These are phyloP conservation scores for Strix aluco DNA, from an alignment of 2,113 vertebrate species.

Conservation along the genomic window DNA sequence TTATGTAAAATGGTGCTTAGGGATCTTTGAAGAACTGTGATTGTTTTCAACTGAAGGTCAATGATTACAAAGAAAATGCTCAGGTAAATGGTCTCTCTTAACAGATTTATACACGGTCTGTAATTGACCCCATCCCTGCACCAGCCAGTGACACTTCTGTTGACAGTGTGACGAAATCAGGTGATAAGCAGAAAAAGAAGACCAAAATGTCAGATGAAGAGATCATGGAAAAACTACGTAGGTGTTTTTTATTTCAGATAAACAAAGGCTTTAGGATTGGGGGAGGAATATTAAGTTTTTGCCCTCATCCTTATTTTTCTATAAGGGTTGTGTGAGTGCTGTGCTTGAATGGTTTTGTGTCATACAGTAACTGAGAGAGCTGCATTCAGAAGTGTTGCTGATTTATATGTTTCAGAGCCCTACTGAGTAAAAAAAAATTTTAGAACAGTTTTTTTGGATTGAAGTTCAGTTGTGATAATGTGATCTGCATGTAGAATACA, in stretches of 20 bases:
- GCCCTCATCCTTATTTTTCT: neutral
- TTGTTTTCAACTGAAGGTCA: neutral
- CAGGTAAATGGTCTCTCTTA: neutral
- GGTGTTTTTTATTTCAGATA: slow-evolving; percentile 46
- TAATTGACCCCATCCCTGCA: slow-evolving; percentile 92
- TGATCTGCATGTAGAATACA: neutral
- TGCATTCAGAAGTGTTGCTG: neutral
- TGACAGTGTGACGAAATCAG: slow-evolving; percentile 81
- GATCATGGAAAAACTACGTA: slow-evolving; percentile 98
- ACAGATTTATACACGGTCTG: slow-evolving; percentile 93
- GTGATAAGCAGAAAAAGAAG: slow-evolving; percentile 94
- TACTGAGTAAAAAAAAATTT: neutral
- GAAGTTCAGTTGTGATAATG: neutral
- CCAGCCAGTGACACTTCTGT: slow-evolving; percentile 78
- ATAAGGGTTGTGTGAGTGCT: neutral
- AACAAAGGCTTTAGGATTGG: neutral
- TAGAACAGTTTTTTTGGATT: neutral
- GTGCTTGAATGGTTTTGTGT: neutral
- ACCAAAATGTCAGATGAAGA: slow-evolving; percentile 97
- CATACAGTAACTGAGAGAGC: neutral
- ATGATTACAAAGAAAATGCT: neutral
- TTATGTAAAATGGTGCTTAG: neutral
- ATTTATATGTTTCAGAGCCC: neutral
- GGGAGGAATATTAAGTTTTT: neutral
- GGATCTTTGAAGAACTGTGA: neutral